These are phyloP conservation scores for Hypotaenidia okinawae DNA, from an alignment of 2,797 vertebrate species.

Conservation along the genomic window DNA sequence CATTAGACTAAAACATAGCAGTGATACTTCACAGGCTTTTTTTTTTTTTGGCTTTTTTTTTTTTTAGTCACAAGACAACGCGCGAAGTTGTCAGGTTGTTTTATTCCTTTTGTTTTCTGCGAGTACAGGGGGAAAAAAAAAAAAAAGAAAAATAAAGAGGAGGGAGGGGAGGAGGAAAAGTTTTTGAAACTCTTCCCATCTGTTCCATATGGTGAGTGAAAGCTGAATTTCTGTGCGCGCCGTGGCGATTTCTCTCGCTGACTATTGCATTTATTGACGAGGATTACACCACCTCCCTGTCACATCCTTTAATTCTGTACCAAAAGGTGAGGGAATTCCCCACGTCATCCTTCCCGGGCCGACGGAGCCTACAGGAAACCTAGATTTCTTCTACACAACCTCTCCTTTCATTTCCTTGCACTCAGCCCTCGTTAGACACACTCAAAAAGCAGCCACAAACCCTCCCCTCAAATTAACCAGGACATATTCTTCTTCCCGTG, in stretches of 20 bases:
- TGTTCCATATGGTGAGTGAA: constrained; percentile 53
- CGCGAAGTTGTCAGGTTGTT: constrained; percentile 81
- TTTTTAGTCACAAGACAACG: constrained; percentile 85
- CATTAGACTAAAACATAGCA: constrained; percentile 91
- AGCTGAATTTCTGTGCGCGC: constrained; percentile 51
- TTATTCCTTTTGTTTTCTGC: constrained; percentile 68
- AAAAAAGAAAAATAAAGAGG: background rate
- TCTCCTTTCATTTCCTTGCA: background rate
- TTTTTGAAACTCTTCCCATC: constrained; percentile 75
- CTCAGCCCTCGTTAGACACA: background rate
- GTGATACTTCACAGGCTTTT: constrained; percentile 90
- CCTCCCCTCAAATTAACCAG: background rate
- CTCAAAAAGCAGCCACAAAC: background rate
- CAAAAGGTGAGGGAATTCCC: constrained; percentile 57
- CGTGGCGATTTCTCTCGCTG: background rate
- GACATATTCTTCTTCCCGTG: background rate
- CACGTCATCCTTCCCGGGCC: background rate
- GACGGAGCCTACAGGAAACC: background rate
- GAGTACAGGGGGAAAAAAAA: background rate
- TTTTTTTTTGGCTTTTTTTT: constrained; percentile 3
- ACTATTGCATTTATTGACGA: constrained; percentile 29
- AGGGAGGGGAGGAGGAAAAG: constrained; percentile 47
- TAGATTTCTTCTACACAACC: constrained; percentile 2
- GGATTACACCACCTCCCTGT: constrained; percentile 35
- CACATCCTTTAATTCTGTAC: background rate